Evolutionary conservation across 1,140 invertebrate genomes (phyloP).

Genomic region (Physella acuta): DNA sequence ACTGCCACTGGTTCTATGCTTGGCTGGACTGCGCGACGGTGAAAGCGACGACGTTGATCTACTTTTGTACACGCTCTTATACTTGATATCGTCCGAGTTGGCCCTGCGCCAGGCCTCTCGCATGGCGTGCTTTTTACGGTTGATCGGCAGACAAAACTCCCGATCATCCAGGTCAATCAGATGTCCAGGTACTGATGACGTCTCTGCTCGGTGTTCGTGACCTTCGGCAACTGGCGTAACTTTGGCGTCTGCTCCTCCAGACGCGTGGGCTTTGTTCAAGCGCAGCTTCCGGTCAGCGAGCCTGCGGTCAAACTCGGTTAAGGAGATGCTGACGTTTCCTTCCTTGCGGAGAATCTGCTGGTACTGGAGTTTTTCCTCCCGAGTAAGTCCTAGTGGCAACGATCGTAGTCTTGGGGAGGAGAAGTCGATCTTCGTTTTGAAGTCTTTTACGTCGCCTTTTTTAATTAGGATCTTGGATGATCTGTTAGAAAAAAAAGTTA

Average conservation of each 20-base stretch:
- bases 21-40: too few relatives aligned
- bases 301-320: slow-evolving; percentile 2
- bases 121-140: background rate
- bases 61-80: background rate
- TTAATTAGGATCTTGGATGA: background rate
- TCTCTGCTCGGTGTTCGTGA: background rate
- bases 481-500: background rate
- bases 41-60: too few relatives aligned
- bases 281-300: background rate
- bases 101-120: background rate
- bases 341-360: background rate
- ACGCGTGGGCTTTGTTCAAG: too few relatives aligned
- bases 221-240: too few relatives aligned
- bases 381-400: background rate
- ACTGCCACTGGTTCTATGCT: too few relatives aligned
- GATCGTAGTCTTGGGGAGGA: background rate
- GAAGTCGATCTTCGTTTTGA: background rate
- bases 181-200: background rate
- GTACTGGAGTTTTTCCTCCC: background rate
- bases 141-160: background rate
- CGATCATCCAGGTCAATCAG: background rate
- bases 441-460: background rate
- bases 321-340: background rate
- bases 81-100: slow-evolving; percentile 6
- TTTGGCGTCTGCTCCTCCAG: too few relatives aligned